phyloP scores from a whole-genome alignment of 2,797 vertebrate genomes.

The Pseudomugil gertrudae region DNA sequence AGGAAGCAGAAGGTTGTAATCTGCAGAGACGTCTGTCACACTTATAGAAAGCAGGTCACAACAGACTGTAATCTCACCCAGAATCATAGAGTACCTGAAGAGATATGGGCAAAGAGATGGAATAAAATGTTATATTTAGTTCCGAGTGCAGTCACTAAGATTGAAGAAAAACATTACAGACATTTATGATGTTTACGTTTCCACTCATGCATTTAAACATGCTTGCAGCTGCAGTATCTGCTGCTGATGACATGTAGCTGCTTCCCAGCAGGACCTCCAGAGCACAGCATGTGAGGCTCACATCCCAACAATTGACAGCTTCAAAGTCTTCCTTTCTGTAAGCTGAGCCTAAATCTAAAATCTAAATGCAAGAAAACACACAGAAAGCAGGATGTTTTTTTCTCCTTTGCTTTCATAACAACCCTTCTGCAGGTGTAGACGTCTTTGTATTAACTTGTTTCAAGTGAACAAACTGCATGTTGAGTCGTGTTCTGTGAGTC shows the following conservation, averaged over 20 bases:
- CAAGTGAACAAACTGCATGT: background rate
- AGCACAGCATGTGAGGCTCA: slow-evolving; percentile 73
- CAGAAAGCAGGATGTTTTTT: slow-evolving; percentile 14
- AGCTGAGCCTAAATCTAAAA: slow-evolving; percentile 78
- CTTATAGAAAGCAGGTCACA: slow-evolving; percentile 81
- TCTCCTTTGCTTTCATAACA: slow-evolving; percentile 10
- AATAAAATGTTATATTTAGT: slow-evolving; percentile 16
- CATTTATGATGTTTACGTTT: background rate
- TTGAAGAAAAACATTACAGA: background rate
- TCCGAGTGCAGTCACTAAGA: background rate
- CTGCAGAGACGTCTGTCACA: slow-evolving; percentile 46
- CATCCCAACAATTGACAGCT: slow-evolving; percentile 60
- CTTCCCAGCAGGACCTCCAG: slow-evolving; percentile 79
- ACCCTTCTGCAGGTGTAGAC: slow-evolving; percentile 9
- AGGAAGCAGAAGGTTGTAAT: slow-evolving; percentile 47
- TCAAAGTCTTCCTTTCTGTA: slow-evolving; percentile 82
- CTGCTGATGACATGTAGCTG: slow-evolving; percentile 62
- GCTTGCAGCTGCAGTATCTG: slow-evolving; percentile 78
- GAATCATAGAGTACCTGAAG: slow-evolving; percentile 82
- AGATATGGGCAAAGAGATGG: slow-evolving; percentile 11
- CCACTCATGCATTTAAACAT: background rate
- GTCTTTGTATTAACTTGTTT: background rate
- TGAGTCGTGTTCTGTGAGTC: background rate
- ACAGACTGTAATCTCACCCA: slow-evolving; percentile 83
- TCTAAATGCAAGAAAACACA: slow-evolving; percentile 28